A percentile compares a stretch with the other conserved stretches of the same genome.
Conservation (phyloP, 1,140 invertebrate genomes). For the Heterodera carotae region DNA sequence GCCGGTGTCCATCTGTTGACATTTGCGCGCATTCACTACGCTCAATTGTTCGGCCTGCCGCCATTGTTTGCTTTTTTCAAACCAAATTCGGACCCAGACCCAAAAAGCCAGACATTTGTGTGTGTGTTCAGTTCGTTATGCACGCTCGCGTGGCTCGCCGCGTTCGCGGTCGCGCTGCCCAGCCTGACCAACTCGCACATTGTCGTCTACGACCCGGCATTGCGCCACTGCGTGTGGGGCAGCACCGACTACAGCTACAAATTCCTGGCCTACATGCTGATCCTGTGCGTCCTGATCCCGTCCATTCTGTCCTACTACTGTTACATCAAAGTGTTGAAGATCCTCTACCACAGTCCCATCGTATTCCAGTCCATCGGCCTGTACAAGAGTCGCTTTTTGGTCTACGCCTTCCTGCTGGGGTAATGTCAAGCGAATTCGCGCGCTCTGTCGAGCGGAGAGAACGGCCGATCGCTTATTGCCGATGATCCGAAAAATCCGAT, state of each 20-base stretch:
- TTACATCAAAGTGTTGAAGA: slow-evolving; percentile 62
- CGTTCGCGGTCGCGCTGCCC: slow-evolving; percentile 59
- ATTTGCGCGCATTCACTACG: slow-evolving; percentile 65
- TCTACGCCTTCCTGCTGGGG: slow-evolving; percentile 61
- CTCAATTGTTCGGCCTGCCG: slow-evolving; percentile 61
- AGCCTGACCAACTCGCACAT: slow-evolving; percentile 63
- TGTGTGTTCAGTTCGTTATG: slow-evolving; percentile 40
- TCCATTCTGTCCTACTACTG: slow-evolving; percentile 60
- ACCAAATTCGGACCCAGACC: background rate
- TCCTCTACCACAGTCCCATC: slow-evolving; percentile 63
- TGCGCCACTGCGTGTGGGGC: slow-evolving; percentile 58
- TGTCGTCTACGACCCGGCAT: slow-evolving; percentile 60
- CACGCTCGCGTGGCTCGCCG: slow-evolving; percentile 61
- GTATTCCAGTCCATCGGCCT: slow-evolving; percentile 64
- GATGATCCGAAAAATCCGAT: too few species aligned
- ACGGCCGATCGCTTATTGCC: too few species aligned
- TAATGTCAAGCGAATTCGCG: slow-evolving; percentile 38
- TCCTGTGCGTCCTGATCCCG: slow-evolving; percentile 62
- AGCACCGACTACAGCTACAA: slow-evolving; percentile 62
- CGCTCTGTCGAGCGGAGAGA: too few species aligned
- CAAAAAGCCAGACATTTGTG: too few species aligned
- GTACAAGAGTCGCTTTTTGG: slow-evolving; percentile 64
- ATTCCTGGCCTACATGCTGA: slow-evolving; percentile 63
- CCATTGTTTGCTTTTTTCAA: slow-evolving; percentile 38
- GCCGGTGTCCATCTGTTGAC: slow-evolving; percentile 65